Conservation (phyloP, 2,888 invertebrate species). For the Nomada ferruginata region DNA sequence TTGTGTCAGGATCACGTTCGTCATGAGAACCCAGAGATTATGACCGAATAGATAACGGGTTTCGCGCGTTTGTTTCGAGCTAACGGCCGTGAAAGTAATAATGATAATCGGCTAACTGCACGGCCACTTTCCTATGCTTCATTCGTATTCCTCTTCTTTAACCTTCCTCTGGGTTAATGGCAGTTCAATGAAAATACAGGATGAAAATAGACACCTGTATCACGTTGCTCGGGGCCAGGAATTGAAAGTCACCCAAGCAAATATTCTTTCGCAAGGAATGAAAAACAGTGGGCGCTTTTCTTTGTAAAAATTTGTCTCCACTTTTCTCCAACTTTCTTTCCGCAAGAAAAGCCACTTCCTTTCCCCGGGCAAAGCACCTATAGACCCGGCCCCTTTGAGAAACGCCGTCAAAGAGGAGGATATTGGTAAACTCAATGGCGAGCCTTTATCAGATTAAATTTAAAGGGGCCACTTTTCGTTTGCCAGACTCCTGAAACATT, state of each 20-base stretch:
- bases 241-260: not conserved
- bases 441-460: slow-evolving; percentile 52
- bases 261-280: not conserved
- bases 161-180: not conserved
- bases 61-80: not conserved
- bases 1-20: not conserved
- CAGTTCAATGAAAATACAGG: no score
- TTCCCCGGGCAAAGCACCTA: slow-evolving; percentile 6
- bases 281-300: not conserved
- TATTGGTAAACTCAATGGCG: slow-evolving; percentile 55
- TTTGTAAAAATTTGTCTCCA: not conserved
- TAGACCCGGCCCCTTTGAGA: slow-evolving; percentile 39
- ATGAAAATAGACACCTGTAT: no score
- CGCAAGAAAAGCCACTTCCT: slow-evolving; percentile 37
- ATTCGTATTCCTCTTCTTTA: not conserved
- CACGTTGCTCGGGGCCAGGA: no score
- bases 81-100: slow-evolving; percentile 2
- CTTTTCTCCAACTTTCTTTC: slow-evolving; percentile 12
- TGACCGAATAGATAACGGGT: slow-evolving; percentile 15
- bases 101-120: slow-evolving; percentile 16
- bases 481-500: slow-evolving; percentile 20
- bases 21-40: slow-evolving; percentile 17
- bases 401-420: slow-evolving; percentile 48
- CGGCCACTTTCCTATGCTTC: not conserved
- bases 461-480: slow-evolving; percentile 42